Percentiles rank a stretch among this genome's conserved stretches.
Evolutionary conservation across 2,888 invertebrate species (phyloP).

Genomic region (Coleophora deauratella): DNA sequence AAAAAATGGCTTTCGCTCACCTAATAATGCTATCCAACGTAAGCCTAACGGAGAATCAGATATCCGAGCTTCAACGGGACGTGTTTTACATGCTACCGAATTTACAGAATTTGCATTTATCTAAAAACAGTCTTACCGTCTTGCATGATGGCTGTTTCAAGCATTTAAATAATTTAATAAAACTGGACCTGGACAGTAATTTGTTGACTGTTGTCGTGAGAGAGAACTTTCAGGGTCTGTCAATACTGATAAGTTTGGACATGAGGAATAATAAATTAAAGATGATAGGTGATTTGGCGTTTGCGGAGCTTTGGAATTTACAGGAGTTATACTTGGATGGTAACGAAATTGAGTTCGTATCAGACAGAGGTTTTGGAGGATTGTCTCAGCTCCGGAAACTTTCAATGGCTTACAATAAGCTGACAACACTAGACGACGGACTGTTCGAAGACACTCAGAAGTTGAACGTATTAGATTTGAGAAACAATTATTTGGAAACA

Average conservation of each 20-base stretch:
- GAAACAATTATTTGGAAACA: slow-evolving; percentile 84
- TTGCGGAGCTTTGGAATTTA: slow-evolving; percentile 84
- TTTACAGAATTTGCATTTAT: slow-evolving; percentile 83
- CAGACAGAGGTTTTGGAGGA: slow-evolving; percentile 84
- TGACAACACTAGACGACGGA: slow-evolving; percentile 80
- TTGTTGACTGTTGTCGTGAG: slow-evolving; percentile 82
- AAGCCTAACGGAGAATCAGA: slow-evolving; percentile 83
- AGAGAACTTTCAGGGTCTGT: slow-evolving; percentile 85
- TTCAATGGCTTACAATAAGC: slow-evolving; percentile 83
- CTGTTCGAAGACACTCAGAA: slow-evolving; percentile 81
- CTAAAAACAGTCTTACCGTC: slow-evolving; percentile 87
- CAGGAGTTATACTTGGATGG: slow-evolving; percentile 81
- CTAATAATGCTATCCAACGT: slow-evolving; percentile 80
- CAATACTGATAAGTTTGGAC: slow-evolving; percentile 81
- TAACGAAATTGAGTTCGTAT: slow-evolving; percentile 82
- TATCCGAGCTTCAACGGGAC: slow-evolving; percentile 81
- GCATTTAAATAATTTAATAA: slow-evolving; percentile 81
- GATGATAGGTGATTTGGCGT: slow-evolving; percentile 86
- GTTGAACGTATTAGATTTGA: slow-evolving; percentile 83
- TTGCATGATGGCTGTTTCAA: slow-evolving; percentile 90
- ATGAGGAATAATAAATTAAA: slow-evolving; percentile 84
- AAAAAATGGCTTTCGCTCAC: slow-evolving; percentile 82
- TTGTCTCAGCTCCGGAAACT: slow-evolving; percentile 82
- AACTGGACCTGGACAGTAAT: slow-evolving; percentile 86
- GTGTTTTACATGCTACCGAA: slow-evolving; percentile 84